Evolutionary conservation across 2,888 invertebrate genomes (phyloP).

Genomic region (Pollenia labialis): DNA sequence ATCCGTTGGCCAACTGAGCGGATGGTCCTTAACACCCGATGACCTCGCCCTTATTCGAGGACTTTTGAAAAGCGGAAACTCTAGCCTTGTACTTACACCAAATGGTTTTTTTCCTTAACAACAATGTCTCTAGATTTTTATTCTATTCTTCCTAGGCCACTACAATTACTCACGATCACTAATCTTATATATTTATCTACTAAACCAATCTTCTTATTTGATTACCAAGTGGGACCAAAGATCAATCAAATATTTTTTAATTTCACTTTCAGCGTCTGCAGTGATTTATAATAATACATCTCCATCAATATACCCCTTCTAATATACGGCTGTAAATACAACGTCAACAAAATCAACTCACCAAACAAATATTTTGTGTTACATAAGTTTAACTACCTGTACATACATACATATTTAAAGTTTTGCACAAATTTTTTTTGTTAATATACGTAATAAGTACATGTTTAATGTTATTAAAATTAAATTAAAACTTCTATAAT

Average conservation of each 20-base stretch:
- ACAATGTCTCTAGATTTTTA: constrained; percentile 30
- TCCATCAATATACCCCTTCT: no score
- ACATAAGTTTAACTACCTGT: no score
- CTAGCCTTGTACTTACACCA: constrained; percentile 87
- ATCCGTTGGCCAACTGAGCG: constrained; percentile 88
- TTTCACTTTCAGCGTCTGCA: constrained; percentile 65
- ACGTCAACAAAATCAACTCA: no score
- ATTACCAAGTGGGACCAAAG: constrained; percentile 18
- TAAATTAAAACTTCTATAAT: no score
- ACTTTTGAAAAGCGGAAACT: constrained; percentile 88
- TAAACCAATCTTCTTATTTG: constrained; percentile 36
- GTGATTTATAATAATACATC: constrained; percentile 17
- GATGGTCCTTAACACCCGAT: constrained; percentile 88
- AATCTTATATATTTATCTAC: constrained; percentile 22
- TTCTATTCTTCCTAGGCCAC: constrained; percentile 42
- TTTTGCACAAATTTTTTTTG: no score
- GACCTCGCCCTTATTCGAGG: constrained; percentile 88
- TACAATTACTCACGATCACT: constrained; percentile 31
- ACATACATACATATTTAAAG: no score
- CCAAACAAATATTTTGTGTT: no score
- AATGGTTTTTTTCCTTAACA: constrained; percentile 85
- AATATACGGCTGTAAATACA: not conserved
- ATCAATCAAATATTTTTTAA: constrained; percentile 35
- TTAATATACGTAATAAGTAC: no score
- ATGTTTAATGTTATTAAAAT: no score